Conservation (phyloP, 2,888 invertebrate genomes). For the Drosophila nr. fundita region DNA sequence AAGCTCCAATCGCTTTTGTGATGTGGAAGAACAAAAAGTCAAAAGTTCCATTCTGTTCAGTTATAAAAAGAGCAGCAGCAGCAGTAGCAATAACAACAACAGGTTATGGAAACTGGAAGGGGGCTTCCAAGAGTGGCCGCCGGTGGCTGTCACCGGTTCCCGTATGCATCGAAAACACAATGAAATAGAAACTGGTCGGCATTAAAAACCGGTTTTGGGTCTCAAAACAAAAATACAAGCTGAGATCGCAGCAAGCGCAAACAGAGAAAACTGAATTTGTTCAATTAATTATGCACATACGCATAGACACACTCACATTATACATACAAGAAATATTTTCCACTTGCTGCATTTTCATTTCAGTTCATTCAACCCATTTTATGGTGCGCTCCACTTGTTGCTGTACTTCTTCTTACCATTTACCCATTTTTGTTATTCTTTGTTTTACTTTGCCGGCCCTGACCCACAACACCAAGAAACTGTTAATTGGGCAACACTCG, state of each 20-base stretch:
- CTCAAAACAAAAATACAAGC: constrained; percentile 59
- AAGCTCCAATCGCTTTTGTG: constrained; percentile 15
- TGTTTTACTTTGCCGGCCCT: constrained; percentile 38
- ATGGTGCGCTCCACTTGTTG: constrained; percentile 57
- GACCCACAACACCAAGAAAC: constrained; percentile 37
- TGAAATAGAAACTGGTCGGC: constrained; percentile 72
- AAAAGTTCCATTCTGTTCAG: constrained; percentile 20
- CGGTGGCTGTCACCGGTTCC: constrained; percentile 54
- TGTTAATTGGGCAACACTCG: constrained; percentile 13
- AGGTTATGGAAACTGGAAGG: constrained; percentile 26
- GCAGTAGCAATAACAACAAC: constrained; percentile 30
- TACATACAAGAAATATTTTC: constrained; percentile 41
- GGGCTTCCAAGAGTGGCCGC: constrained; percentile 36
- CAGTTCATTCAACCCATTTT: constrained; percentile 67
- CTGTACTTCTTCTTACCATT: constrained; percentile 9
- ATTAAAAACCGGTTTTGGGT: constrained; percentile 54
- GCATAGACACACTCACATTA: constrained; percentile 1
- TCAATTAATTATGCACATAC: constrained; percentile 39
- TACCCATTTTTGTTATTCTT: constrained; percentile 4
- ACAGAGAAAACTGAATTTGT: constrained; percentile 39
- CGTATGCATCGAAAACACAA: constrained; percentile 34
- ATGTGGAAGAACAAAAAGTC: constrained; percentile 14
- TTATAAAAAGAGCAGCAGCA: not conserved
- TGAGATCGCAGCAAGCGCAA: constrained; percentile 6
- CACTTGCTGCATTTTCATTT: constrained; percentile 57